Evolutionary conservation across 92 coral and sea anemone species (phyloP), one percentile per base, ranked within the genome.

Genomic region (Phenganax stokvisi): DNA sequence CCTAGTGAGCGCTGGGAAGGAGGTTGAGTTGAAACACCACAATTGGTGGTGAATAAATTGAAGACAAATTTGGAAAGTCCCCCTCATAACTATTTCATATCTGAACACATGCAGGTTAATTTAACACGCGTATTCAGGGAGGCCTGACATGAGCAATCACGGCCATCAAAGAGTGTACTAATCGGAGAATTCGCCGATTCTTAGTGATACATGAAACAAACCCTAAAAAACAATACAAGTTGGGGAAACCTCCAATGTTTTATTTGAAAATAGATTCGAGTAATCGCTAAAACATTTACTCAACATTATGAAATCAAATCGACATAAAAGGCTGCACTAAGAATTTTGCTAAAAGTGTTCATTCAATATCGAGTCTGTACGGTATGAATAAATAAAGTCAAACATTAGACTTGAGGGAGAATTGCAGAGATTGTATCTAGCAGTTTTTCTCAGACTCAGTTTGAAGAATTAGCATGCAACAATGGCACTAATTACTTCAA

Each of bases 221-320:
- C 3, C 47, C 47, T 37, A 61, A 13, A 61, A 1, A 61, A 30
- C 31, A 30, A 68, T 12, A 64, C 47, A 64, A 64, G 70, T 64
- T 29, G 73, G 72, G 47, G 29, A 68, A 37, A 30, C 30, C 13
- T 68, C 53, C 52, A 13, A 68, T 12, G 53, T 68, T 68, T 68
- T 68, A 68, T 68, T 68, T 51, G 73, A 30, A 68, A 68, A 68
- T 68, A 37, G 52, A 30, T 68, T 68, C 73, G 74, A 79, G 54
- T 79, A 79, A 79, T 63, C 83, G 51, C 16, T 79, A 47, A 79
- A 79, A 62, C 65, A 65, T 79, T 79, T 79, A 79, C 20, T 79
- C 83, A 79, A 76, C 58, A 37, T 59, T 47, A 63, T 20, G 54
- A 79, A 64, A 79, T 79, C 83, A 79, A 77, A 71, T 16, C 47